Evolutionary conservation across 2,888 invertebrate species (phyloP).

Genomic region (Drosophila niveifrons): DNA sequence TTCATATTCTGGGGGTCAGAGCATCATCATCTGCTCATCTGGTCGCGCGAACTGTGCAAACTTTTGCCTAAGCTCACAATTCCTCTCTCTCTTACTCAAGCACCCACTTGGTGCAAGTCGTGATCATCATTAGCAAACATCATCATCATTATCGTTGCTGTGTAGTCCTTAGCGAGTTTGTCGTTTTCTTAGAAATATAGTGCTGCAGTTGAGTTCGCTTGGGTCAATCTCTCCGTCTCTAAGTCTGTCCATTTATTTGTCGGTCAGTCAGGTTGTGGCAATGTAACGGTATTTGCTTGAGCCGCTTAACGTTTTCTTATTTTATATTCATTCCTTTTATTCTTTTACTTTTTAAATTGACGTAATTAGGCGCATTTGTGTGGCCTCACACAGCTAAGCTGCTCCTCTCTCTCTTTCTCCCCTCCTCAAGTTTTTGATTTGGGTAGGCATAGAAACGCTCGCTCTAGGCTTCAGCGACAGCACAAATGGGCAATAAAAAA

Average conservation of each 20-base stretch:
- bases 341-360: constrained; percentile 60
- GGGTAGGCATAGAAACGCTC: constrained; percentile 26
- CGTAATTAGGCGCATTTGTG: constrained; percentile 71
- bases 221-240: constrained; percentile 14
- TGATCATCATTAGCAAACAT: constrained; percentile 4
- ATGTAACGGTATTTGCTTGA: constrained; percentile 48
- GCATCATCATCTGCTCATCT: constrained; percentile 1
- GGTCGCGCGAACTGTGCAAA: constrained; percentile 23
- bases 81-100: constrained; percentile 4
- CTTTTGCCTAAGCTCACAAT: constrained; percentile 30
- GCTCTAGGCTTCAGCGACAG: constrained; percentile 9
- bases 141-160: constrained; percentile 5
- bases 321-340: constrained; percentile 22
- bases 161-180: constrained; percentile 31
- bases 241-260: background rate
- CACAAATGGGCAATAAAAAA: constrained; percentile 6
- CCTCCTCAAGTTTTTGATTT: constrained; percentile 35
- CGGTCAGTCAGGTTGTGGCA: constrained; percentile 29
- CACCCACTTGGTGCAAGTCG: constrained; percentile 19
- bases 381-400: constrained; percentile 40
- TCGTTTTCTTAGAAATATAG: constrained; percentile 50
- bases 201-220: constrained; percentile 41
- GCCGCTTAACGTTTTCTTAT: constrained; percentile 50
- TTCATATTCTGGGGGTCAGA: background rate
- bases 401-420: too few species aligned